These are phyloP conservation scores for Aviceda subcristata DNA, from an alignment of 2,113 vertebrate genomes.

Conservation along the genomic window DNA sequence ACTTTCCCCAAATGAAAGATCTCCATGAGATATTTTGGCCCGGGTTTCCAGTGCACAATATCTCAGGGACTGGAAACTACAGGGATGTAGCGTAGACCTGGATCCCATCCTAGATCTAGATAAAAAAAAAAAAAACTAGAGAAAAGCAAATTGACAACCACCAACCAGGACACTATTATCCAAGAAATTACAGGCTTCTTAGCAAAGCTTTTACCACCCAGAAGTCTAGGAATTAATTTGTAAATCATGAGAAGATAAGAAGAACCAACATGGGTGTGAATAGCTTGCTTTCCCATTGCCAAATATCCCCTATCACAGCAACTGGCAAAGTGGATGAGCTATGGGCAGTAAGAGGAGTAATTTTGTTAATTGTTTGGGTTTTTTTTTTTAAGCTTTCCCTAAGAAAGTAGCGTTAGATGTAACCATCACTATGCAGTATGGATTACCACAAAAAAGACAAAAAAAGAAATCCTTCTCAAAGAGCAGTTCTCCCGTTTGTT, in stretches of 20 bases:
- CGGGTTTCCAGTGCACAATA: not conserved
- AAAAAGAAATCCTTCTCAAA: not conserved
- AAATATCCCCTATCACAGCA: not conserved
- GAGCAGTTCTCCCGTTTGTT: not conserved
- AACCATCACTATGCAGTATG: not conserved
- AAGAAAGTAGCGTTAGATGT: not conserved
- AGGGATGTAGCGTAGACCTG: not conserved
- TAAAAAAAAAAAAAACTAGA: not conserved
- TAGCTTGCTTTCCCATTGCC: not conserved
- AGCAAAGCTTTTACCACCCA: not conserved
- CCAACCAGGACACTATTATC: not conserved
- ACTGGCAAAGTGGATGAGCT: not conserved
- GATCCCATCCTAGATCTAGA: not conserved
- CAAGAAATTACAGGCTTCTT: not conserved
- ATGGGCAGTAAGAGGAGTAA: not conserved
- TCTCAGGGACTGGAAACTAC: not conserved
- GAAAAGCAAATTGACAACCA: not conserved
- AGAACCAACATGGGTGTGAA: not conserved
- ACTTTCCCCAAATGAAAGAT: not conserved
- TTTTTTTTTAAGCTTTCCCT: not conserved
- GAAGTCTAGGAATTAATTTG: not conserved
- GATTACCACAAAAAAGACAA: not conserved
- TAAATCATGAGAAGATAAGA: not conserved
- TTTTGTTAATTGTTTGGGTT: accelerated
- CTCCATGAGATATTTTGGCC: not conserved